A percentile compares a stretch with the other conserved stretches of the same genome.
Conservation (phyloP, 1,140 invertebrate species). For the Oncopeltus fasciatus region DNA sequence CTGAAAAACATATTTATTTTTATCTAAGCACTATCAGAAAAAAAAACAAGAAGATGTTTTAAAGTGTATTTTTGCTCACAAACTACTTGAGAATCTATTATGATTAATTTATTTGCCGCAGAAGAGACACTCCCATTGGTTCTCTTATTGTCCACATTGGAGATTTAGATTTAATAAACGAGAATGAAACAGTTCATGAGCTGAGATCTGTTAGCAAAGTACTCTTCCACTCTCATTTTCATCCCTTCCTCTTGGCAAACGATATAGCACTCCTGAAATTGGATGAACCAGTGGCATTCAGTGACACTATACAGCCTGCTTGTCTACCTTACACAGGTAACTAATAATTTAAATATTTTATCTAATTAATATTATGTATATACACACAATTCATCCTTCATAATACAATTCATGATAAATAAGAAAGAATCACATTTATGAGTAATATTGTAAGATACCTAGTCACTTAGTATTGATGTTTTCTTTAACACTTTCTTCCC, state of each 20-base stretch:
- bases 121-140: slow-evolving; percentile 27
- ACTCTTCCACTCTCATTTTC: slow-evolving; percentile 30
- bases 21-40: too few relatives aligned
- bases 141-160: slow-evolving; percentile 26
- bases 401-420: too few relatives aligned
- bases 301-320: slow-evolving; percentile 31
- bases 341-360: slow-evolving; percentile 2
- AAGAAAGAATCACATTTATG: too few relatives aligned
- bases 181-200: slow-evolving; percentile 27
- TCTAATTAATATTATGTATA: neutral
- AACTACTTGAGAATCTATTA: too few relatives aligned
- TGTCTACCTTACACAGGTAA: slow-evolving; percentile 39
- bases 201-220: slow-evolving; percentile 24
- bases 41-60: too few relatives aligned
- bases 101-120: too few relatives aligned
- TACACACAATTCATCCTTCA: too few relatives aligned
- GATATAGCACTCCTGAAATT: slow-evolving; percentile 36
- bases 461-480: too few relatives aligned
- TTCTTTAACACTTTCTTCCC: too few relatives aligned
- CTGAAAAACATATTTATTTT: too few relatives aligned
- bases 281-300: slow-evolving; percentile 28
- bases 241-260: slow-evolving; percentile 30
- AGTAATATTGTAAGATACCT: too few relatives aligned
- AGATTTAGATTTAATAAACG: slow-evolving; percentile 28
- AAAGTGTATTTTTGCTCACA: too few relatives aligned